These are phyloP conservation scores for Ophion ventricosus DNA, from an alignment of 2,888 invertebrate species.

Conservation along the genomic window DNA sequence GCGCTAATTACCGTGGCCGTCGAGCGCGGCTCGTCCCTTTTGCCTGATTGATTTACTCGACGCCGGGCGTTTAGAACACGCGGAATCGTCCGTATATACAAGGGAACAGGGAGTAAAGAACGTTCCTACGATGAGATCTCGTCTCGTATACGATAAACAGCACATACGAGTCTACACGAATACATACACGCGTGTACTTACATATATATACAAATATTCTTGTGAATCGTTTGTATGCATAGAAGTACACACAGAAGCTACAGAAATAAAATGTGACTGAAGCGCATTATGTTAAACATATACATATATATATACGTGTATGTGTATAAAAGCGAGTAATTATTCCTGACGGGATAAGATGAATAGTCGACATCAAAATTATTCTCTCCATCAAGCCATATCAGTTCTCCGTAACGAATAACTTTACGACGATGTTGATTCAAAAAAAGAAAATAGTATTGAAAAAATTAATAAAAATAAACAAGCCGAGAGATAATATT, in stretches of 20 bases:
- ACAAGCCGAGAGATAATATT: not conserved
- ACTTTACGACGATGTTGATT: not conserved
- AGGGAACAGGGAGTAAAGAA: conserved; percentile 14
- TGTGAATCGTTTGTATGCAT: not conserved
- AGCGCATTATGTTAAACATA: conserved; percentile 39
- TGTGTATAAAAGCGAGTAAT: conserved; percentile 31
- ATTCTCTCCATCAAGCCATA: conserved; percentile 29
- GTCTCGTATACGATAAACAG: not conserved
- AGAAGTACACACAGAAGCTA: conserved; percentile 23
- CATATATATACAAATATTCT: not conserved
- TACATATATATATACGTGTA: not conserved
- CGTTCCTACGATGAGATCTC: conserved; percentile 22
- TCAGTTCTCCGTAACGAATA: not conserved
- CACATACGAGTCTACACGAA: not conserved
- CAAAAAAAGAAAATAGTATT: not conserved
- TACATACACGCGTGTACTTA: not conserved
- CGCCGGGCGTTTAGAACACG: conserved; percentile 54
- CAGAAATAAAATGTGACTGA: conserved; percentile 31
- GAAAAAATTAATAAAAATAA: not conserved
- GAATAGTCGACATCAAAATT: conserved; percentile 30
- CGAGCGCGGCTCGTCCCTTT: conserved; percentile 65
- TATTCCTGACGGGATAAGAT: conserved; percentile 37
- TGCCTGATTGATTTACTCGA: conserved; percentile 76
- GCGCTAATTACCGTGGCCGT: conserved; percentile 74
- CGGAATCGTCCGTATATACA: conserved; percentile 48